These are phyloP conservation scores for Microctenopoma stevenorrisi DNA, from an alignment of 2,797 vertebrate genomes.

Conservation along the genomic window DNA sequence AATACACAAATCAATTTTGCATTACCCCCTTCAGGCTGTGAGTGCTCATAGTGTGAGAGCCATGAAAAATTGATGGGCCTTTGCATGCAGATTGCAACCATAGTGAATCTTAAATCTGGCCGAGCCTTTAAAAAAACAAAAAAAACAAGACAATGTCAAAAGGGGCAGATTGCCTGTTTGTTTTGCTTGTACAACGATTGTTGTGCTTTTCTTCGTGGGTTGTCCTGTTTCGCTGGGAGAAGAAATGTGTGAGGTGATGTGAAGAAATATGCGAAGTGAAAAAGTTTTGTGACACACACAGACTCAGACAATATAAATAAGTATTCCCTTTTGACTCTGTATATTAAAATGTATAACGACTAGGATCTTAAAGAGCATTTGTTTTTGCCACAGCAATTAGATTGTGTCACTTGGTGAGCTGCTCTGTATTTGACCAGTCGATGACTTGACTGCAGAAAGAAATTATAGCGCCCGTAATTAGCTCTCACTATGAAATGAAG, in stretches of 20 bases:
- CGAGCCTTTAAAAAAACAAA: constrained; percentile 22
- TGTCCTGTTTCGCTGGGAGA: constrained; percentile 33
- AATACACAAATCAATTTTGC: constrained; percentile 94
- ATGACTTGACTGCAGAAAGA: constrained; percentile 74
- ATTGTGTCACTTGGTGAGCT: constrained; percentile 60
- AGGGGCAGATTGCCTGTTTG: constrained; percentile 74
- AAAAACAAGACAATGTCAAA: constrained; percentile 80
- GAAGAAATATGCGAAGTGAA: constrained; percentile 15
- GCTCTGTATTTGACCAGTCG: constrained; percentile 67
- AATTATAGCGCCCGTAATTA: constrained; percentile 81
- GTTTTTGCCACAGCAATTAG: constrained; percentile 71
- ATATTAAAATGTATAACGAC: constrained; percentile 42
- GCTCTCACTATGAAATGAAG: constrained; percentile 82
- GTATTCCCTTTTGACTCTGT: constrained; percentile 8
- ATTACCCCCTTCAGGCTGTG: constrained; percentile 89
- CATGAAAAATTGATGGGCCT: constrained; percentile 92
- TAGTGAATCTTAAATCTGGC: constrained; percentile 85
- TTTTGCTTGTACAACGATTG: constrained; percentile 79
- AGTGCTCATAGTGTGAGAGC: constrained; percentile 86
- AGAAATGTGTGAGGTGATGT: constrained; percentile 15
- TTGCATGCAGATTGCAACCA: constrained; percentile 88
- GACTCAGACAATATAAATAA: constrained; percentile 24
- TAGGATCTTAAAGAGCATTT: constrained; percentile 61
- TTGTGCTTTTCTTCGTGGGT: constrained; percentile 62
- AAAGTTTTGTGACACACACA: constrained; percentile 43